Percentiles rank a stretch among this genome's conserved stretches.
These are phyloP conservation scores for Drosophila saltans DNA, from an alignment of 1,140 invertebrate genomes.

Conservation along the genomic window DNA sequence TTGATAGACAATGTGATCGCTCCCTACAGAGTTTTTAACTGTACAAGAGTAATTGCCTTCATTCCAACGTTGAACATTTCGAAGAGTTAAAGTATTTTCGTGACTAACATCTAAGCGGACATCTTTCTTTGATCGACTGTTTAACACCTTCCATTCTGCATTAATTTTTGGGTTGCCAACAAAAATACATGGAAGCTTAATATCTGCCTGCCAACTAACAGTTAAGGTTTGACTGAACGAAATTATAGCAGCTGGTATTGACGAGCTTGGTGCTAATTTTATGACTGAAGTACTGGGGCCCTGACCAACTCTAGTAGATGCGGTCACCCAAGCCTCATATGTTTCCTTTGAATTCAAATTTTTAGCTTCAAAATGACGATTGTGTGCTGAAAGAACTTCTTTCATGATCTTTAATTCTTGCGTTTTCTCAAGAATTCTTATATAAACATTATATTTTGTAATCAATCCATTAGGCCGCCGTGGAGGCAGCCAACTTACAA, in stretches of 20 bases:
- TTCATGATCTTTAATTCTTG: slow-evolving; percentile 73
- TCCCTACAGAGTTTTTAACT: slow-evolving; percentile 86
- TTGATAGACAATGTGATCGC: slow-evolving; percentile 86
- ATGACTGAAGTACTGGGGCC: slow-evolving; percentile 85
- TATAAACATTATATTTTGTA: slow-evolving; percentile 90
- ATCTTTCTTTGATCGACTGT: slow-evolving; percentile 60
- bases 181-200: slow-evolving; percentile 85
- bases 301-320: slow-evolving; percentile 86
- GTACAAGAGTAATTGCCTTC: slow-evolving; percentile 88
- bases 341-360: slow-evolving; percentile 85
- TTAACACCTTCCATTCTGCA: slow-evolving; percentile 84
- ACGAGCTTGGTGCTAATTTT: slow-evolving; percentile 84
- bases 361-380: slow-evolving; percentile 85
- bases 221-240: slow-evolving; percentile 85
- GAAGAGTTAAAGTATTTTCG: slow-evolving; percentile 86
- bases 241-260: slow-evolving; percentile 86
- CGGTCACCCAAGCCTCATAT: slow-evolving; percentile 88
- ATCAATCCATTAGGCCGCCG: slow-evolving; percentile 89
- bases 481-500: slow-evolving; percentile 91
- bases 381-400: slow-evolving; percentile 82
- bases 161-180: slow-evolving; percentile 85
- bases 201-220: slow-evolving; percentile 85
- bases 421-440: slow-evolving; percentile 85
- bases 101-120: slow-evolving; percentile 83
- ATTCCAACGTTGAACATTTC: slow-evolving; percentile 85